A percentile compares a stretch with the other conserved stretches of the same genome.
Evolutionary conservation across 2,888 invertebrate genomes (phyloP).

Genomic region (Neoscelio sp.): DNA sequence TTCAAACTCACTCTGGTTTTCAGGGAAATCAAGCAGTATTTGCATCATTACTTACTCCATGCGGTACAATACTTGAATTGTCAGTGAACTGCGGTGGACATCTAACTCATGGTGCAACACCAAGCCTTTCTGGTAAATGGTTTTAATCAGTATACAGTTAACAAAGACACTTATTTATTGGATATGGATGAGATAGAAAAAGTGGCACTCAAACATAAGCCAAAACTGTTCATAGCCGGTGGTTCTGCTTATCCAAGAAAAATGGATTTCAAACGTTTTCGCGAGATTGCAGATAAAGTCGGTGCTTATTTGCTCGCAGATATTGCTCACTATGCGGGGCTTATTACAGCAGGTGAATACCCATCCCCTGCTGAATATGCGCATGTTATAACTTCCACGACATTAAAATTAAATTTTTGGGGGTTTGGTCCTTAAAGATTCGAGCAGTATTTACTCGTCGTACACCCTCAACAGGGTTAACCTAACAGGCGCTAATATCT

Average conservation of each 20-base stretch:
- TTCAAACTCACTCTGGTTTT: constrained; percentile 52
- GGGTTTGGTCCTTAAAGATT: too few species aligned
- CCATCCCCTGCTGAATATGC: constrained; percentile 27
- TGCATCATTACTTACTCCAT: constrained; percentile 23
- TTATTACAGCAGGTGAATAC: constrained; percentile 39
- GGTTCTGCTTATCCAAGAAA: constrained; percentile 40
- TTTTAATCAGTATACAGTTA: constrained; percentile 36
- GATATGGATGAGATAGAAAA: constrained; percentile 24
- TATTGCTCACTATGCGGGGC: constrained; percentile 42
- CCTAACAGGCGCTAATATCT: too few species aligned
- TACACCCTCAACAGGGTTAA: too few species aligned
- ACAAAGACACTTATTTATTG: constrained; percentile 19
- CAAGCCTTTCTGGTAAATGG: constrained; percentile 47
- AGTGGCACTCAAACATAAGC: constrained; percentile 24
- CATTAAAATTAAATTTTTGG: too few species aligned
- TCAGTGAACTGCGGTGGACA: constrained; percentile 42
- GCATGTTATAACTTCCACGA: constrained; percentile 44
- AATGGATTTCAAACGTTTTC: constrained; percentile 31
- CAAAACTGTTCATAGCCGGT: constrained; percentile 49
- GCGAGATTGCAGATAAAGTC: constrained; percentile 45
- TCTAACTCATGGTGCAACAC: constrained; percentile 45
- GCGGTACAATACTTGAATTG: constrained; percentile 40
- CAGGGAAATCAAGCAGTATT: constrained; percentile 50
- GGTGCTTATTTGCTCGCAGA: constrained; percentile 39
- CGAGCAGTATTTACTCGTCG: too few species aligned